phyloP scores from a whole-genome alignment of 2,888 invertebrate species.

The Petrolisthes manimaculis region DNA sequence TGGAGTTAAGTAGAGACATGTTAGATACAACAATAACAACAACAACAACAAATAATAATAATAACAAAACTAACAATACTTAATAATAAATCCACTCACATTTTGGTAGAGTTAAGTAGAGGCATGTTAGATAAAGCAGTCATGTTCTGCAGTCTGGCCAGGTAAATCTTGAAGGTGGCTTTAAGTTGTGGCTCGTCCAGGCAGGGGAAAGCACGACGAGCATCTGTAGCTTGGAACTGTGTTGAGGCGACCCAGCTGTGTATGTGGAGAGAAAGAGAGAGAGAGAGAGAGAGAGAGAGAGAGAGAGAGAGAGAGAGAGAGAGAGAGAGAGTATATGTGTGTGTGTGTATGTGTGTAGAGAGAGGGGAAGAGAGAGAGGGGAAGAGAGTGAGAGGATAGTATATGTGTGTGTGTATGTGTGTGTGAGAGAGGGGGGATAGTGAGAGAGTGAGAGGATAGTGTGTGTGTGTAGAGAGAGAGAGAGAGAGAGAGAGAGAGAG shows the following conservation, averaged over 20 bases:
- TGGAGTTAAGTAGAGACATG: no score
- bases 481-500: not conserved
- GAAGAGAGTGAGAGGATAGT: no score
- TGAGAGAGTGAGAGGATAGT: no score
- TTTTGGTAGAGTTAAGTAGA: slow-evolving; percentile 69
- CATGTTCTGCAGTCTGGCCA: slow-evolving; percentile 80
- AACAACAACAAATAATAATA: no score
- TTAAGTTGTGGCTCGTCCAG: slow-evolving; percentile 89
- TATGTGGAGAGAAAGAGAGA: not conserved
- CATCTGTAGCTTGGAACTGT: slow-evolving; percentile 69
- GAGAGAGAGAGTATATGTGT: no score
- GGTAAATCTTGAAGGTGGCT: slow-evolving; percentile 82
- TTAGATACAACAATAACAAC: no score
- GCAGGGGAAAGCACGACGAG: slow-evolving; percentile 81
- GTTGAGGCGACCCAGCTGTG: slow-evolving; percentile 70
- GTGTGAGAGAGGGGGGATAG: no score
- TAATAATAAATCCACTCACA: slow-evolving; percentile 73
- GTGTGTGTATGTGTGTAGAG: no score
- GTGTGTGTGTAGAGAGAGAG: no score
- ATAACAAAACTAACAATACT: no score
- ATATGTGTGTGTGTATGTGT: no score
- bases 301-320: not conserved
- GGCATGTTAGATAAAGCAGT: slow-evolving; percentile 86
- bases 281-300: not conserved
- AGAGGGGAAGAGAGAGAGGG: no score